Conservation (phyloP, 1,140 invertebrate species). For the Temnothorax nylanderi region DNA sequence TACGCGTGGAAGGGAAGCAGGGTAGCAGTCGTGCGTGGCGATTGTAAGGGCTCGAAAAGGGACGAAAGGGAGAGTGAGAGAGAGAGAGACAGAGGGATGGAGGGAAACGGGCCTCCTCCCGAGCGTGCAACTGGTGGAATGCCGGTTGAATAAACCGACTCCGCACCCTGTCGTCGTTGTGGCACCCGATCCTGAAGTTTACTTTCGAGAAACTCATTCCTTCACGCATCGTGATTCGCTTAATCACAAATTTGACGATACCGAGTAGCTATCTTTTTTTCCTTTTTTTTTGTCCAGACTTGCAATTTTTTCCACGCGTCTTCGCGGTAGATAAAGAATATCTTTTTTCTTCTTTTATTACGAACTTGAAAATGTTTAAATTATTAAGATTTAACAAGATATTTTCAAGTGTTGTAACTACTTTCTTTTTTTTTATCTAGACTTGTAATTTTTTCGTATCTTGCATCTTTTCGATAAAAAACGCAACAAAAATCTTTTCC, state of each 20-base stretch:
- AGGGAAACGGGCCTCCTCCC: slow-evolving; percentile 12
- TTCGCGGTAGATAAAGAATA: not conserved
- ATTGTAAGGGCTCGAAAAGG: slow-evolving; percentile 37
- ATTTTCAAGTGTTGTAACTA: not conserved
- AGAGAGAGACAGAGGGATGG: not conserved
- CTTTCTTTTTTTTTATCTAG: not conserved
- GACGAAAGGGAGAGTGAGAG: slow-evolving; percentile 7
- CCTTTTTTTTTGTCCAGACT: not conserved
- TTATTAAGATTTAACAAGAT: not conserved
- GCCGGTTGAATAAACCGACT: slow-evolving; percentile 59
- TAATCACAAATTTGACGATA: not conserved
- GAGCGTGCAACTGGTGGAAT: slow-evolving; percentile 81
- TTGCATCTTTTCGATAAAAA: not conserved
- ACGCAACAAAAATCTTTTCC: not conserved
- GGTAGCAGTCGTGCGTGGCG: slow-evolving; percentile 42
- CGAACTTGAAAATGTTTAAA: not conserved
- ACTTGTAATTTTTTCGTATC: not conserved
- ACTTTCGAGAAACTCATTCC: slow-evolving; percentile 35
- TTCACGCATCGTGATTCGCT: not conserved
- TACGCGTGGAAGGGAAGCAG: not conserved
- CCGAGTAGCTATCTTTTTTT: not conserved
- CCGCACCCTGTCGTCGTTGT: slow-evolving; percentile 15
- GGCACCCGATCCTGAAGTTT: slow-evolving; percentile 16
- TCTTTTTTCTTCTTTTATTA: not conserved
- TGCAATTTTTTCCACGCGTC: not conserved